phyloP scores from a whole-genome alignment of 1,140 invertebrate species.

The Phymastichus coffea region DNA sequence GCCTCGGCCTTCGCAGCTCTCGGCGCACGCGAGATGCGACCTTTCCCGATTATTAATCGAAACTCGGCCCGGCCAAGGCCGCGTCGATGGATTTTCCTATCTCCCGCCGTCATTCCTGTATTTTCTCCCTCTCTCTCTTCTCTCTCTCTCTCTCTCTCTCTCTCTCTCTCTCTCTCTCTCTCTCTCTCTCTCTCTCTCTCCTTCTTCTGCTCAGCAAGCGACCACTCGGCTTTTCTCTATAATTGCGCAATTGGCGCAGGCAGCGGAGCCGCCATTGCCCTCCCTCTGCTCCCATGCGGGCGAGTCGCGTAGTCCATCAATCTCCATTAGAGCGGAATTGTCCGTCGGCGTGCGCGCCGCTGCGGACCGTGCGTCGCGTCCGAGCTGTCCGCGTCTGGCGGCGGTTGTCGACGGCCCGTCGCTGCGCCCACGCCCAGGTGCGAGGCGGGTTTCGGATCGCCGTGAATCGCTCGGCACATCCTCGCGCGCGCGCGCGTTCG shows the following conservation, averaged over 20 bases:
- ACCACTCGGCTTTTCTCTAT: neutral
- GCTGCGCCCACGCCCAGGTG: neutral
- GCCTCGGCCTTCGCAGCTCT: neutral
- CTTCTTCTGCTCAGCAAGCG: neutral
- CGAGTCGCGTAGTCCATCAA: neutral
- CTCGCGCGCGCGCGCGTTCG: neutral
- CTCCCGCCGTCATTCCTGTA: neutral
- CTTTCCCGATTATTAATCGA: neutral
- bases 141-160: neutral
- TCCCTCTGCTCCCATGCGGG: too few relatives aligned
- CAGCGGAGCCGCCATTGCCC: too few relatives aligned
- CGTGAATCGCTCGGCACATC: neutral
- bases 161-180: too few relatives aligned
- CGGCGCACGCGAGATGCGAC: neutral
- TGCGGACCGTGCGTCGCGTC: neutral
- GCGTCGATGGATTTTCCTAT: neutral
- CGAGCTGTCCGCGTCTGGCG: too few relatives aligned
- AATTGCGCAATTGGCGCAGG: neutral
- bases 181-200: neutral
- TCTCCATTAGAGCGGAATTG: neutral
- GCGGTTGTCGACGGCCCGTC: neutral
- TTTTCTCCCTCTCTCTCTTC: neutral
- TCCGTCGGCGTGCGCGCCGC: neutral
- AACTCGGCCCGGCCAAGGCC: too few relatives aligned
- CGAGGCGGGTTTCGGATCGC: neutral